Base-by-base conservation (phyloP, 2,888 invertebrate genomes). In the Trichopoda pennipes region DNA sequence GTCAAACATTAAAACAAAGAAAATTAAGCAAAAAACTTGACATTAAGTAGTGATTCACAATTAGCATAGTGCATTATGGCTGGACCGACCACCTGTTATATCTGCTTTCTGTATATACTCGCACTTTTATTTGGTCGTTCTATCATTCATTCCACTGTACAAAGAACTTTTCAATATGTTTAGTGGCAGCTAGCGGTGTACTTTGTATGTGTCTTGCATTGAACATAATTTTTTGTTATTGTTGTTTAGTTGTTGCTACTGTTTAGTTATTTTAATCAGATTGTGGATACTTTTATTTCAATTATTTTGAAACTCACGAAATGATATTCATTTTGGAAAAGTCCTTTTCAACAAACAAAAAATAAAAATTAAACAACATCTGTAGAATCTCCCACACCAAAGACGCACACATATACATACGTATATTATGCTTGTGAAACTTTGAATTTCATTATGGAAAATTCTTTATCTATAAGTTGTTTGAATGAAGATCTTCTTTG, bases 241-340 rank as follows among this genome's bases (percentile, higher is more conserved):
- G 21, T 21, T 16, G 0, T 21, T 16, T 23, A 3, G 51, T 72
- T 23, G 23, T 42, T 21, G 58, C 38, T 77, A 16, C 69, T 58
- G 53, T 58, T 38, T 58, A 51, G 35, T 60, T 69, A 72, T 55
- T 79, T 82, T 82, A 79, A 79, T 79, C 79, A 79, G 82, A 82
- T 82, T 82, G 72, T 49, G 61, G 28, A 79, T 82, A 79, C 75
- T 79, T 79, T 75, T 79, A 61, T 75, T 75, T 82, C 78, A 82
- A 78, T 79, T 82, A 82, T 82, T 74, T 78, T 49, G 60, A 72
- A 60, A 61, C 55, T 75, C 70, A 74, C 61, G 44, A 69, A 61
- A 74, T 74, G 21, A 63, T 68, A 66, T 55, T 51, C 44, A 6
- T 42, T 68, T 44, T 56, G 32, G 28, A 38, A 42, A 63, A 58